Conservation (phyloP, 2,113 vertebrate genomes). For the Trachemys scripta region DNA sequence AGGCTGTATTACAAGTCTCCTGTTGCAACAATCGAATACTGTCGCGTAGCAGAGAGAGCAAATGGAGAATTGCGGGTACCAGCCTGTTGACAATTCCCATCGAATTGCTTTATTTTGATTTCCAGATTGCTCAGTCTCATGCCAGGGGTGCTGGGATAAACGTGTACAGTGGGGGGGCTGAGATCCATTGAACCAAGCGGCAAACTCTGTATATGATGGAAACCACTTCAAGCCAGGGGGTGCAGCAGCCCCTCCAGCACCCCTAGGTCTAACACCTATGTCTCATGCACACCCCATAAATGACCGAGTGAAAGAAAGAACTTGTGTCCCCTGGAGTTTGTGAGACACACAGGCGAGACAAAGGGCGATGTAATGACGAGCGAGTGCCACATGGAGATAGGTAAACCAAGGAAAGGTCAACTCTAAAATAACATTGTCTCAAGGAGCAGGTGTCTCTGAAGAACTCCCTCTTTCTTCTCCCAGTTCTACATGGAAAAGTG, state of each 20-base stretch:
- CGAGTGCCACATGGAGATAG: no score
- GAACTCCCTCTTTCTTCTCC: background rate
- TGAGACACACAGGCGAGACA: background rate
- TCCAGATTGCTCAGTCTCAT: background rate
- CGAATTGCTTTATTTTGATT: background rate
- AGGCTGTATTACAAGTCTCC: background rate
- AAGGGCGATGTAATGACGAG: background rate
- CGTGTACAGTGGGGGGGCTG: no score
- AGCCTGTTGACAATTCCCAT: background rate
- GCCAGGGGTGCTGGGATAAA: background rate
- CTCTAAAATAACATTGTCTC: background rate
- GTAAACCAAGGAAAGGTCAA: background rate
- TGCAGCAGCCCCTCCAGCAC: no score
- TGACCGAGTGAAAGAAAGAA: background rate
- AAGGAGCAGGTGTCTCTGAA: background rate
- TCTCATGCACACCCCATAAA: background rate
- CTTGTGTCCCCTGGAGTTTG: background rate
- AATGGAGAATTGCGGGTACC: rapidly evolving
- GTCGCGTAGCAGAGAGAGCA: background rate
- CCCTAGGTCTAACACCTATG: no score
- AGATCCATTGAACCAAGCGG: no score
- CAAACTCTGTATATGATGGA: no score
- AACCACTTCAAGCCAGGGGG: no score
- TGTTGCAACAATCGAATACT: background rate
- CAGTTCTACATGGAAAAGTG: background rate